A percentile compares a stretch with the other conserved stretches of the same genome.
Conservation (phyloP, 2,797 vertebrate species). For the Myotis vivesi region DNA sequence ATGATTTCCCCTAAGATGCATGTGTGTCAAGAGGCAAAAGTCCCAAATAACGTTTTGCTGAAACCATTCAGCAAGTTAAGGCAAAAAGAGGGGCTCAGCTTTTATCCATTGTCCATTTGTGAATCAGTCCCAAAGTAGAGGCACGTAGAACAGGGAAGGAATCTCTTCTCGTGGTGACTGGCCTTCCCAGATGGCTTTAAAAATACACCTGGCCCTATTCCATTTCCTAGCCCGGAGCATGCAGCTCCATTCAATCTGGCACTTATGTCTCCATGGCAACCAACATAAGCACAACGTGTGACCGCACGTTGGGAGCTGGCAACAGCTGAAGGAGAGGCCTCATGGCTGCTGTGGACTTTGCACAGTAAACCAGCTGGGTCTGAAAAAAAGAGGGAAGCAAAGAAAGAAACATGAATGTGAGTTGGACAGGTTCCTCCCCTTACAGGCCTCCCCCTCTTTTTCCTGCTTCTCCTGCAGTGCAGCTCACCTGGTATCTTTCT, state of each 20-base stretch:
- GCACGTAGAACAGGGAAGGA: background rate
- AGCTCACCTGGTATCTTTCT: background rate
- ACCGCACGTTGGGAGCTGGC: conserved; percentile 15
- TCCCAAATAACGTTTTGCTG: background rate
- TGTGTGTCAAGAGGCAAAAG: background rate
- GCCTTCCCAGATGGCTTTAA: conserved; percentile 70
- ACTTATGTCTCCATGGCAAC: conserved; percentile 66
- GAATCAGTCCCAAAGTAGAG: background rate
- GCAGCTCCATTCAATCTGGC: conserved; percentile 68
- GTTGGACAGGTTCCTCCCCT: background rate
- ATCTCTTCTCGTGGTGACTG: background rate
- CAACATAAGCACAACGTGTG: conserved; percentile 48
- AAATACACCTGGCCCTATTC: conserved; percentile 73
- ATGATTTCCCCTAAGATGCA: background rate
- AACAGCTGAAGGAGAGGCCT: conserved; percentile 61
- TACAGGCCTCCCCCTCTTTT: background rate
- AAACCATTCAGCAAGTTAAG: background rate
- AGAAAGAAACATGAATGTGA: background rate
- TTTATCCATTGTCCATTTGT: background rate
- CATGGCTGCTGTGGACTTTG: background rate
- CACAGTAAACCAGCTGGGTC: background rate
- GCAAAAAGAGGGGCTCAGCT: background rate
- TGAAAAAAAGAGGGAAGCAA: background rate
- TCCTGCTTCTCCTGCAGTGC: background rate
- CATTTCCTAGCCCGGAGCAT: conserved; percentile 66